These are phyloP conservation scores for Tetanocera ferruginea DNA, from an alignment of 2,888 invertebrate species.

Conservation along the genomic window DNA sequence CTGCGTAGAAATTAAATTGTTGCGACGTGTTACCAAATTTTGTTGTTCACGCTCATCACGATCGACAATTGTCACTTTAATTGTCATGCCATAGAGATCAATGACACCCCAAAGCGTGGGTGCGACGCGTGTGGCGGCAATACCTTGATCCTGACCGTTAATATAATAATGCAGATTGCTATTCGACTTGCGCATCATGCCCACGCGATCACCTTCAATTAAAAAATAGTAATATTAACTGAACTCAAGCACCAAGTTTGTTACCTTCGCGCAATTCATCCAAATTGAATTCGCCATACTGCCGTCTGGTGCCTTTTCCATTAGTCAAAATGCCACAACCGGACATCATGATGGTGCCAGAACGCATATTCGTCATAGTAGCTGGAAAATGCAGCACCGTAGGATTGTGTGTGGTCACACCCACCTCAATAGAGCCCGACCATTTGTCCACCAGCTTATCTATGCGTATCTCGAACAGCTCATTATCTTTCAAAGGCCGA, in stretches of 20 bases:
- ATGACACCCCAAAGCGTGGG: constrained; percentile 92
- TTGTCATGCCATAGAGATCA: constrained; percentile 95
- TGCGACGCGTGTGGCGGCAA: constrained; percentile 87
- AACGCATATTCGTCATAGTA: constrained; percentile 97
- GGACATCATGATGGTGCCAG: constrained; percentile 95
- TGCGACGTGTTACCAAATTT: constrained; percentile 79
- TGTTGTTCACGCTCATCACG: constrained; percentile 83
- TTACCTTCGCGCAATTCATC: constrained; percentile 88
- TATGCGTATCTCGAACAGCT: constrained; percentile 94
- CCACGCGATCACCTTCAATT: constrained; percentile 81
- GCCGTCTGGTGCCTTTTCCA: constrained; percentile 92
- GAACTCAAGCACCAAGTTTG: not conserved
- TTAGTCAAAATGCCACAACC: constrained; percentile 97
- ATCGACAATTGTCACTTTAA: constrained; percentile 89
- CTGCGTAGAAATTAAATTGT: constrained; percentile 70
- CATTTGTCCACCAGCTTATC: constrained; percentile 94
- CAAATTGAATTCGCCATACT: constrained; percentile 93
- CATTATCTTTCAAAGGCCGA: constrained; percentile 86
- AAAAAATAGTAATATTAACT: not conserved
- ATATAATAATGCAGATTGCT: constrained; percentile 93
- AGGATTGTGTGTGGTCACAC: constrained; percentile 94
- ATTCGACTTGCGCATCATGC: constrained; percentile 87
- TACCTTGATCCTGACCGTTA: constrained; percentile 92
- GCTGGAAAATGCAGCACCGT: constrained; percentile 91
- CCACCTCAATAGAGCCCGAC: constrained; percentile 82